These are phyloP conservation scores for Hemibagrus guttatus DNA, from an alignment of 2,797 vertebrate genomes.

Conservation along the genomic window DNA sequence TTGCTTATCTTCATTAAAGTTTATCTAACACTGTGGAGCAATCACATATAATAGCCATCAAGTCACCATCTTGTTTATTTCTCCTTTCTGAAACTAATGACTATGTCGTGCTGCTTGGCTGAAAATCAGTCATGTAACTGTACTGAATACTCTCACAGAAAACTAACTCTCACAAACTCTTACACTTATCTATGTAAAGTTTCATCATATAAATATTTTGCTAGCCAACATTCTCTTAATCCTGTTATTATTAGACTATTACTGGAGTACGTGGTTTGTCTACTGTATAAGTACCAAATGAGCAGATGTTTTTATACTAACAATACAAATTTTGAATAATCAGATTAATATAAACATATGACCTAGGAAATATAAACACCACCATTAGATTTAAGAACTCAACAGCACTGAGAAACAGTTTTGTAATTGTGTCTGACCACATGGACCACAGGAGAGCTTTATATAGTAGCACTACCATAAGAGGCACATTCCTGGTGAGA, in stretches of 20 bases:
- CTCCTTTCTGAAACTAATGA: neutral
- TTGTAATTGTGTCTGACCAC: neutral
- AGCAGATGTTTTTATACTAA: neutral
- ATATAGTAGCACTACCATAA: constrained; percentile 4
- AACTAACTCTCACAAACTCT: neutral
- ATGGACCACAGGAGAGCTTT: neutral
- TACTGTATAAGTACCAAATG: neutral
- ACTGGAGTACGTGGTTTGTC: neutral
- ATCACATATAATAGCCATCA: neutral
- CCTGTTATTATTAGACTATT: neutral
- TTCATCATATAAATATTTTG: neutral
- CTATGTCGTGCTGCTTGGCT: neutral
- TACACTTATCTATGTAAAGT: neutral
- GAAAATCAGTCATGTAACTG: neutral
- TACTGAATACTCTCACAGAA: neutral
- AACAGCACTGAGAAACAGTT: neutral
- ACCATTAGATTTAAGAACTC: neutral
- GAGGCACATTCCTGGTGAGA: neutral
- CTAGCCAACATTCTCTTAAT: neutral
- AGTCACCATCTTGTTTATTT: neutral
- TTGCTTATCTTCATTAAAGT: neutral
- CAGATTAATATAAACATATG: neutral
- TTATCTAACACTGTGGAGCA: neutral
- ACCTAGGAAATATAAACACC: neutral
- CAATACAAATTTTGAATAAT: neutral